A percentile compares a stretch with the other conserved stretches of the same genome.
Conservation (phyloP, 2,113 vertebrate species). For the Circaetus cinerascens region DNA sequence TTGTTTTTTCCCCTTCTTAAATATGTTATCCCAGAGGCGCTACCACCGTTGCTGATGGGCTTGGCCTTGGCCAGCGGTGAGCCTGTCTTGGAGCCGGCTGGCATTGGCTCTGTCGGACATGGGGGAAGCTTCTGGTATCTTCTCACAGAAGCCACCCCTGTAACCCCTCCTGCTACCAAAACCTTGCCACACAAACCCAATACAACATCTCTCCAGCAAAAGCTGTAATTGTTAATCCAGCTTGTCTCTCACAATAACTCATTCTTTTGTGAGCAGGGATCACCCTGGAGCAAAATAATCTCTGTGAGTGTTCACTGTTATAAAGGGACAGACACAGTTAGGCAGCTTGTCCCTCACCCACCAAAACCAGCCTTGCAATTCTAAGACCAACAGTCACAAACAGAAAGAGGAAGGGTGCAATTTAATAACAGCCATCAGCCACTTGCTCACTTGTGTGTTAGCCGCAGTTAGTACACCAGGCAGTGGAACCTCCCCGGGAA, state of each 20-base stretch:
- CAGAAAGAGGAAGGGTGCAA: background rate
- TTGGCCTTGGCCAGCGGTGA: background rate
- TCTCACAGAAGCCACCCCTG: background rate
- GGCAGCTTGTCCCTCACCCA: background rate
- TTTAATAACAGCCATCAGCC: background rate
- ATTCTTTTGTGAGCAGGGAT: background rate
- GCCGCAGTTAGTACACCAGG: background rate
- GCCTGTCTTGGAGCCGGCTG: background rate
- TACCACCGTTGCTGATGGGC: background rate
- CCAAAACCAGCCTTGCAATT: background rate
- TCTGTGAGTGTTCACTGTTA: background rate
- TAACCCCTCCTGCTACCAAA: background rate
- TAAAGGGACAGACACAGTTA: background rate
- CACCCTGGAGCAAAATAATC: background rate
- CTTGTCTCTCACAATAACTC: background rate
- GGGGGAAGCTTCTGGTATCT: background rate
- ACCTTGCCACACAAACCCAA: background rate
- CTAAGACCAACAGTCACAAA: background rate
- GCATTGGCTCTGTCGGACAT: fast-evolving
- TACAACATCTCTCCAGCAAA: background rate
- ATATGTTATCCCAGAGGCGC: background rate
- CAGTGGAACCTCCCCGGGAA: background rate
- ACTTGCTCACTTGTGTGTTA: background rate
- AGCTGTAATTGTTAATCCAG: background rate
- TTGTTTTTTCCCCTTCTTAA: background rate